Evolutionary conservation across 2,888 invertebrate genomes (phyloP).

Genomic region (Dorcus parallelipipedus): DNA sequence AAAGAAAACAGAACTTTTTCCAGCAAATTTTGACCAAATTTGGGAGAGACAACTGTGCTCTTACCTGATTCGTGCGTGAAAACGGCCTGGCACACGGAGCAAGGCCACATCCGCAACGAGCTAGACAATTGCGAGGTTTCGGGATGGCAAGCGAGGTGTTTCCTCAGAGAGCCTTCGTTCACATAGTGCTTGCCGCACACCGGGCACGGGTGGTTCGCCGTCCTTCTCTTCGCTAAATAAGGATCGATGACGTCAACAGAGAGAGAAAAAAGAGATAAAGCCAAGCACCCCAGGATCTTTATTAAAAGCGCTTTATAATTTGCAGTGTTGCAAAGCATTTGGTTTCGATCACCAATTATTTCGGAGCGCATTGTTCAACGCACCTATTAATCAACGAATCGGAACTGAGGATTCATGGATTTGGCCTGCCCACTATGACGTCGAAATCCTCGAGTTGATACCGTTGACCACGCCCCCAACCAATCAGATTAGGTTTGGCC

Average conservation of each 20-base stretch:
- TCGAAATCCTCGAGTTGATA: too few relatives aligned
- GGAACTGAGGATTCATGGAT: too few relatives aligned
- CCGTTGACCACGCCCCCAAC: too few relatives aligned
- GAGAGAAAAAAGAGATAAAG: conserved; percentile 56
- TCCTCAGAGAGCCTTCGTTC: conserved; percentile 88
- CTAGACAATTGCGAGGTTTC: conserved; percentile 70
- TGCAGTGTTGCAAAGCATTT: not conserved
- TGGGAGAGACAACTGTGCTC: not conserved
- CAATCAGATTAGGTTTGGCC: too few relatives aligned
- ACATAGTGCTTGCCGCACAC: conserved; percentile 95
- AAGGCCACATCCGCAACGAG: conserved; percentile 92
- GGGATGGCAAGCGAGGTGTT: conserved; percentile 91
- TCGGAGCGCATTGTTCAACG: too few relatives aligned
- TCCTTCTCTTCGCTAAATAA: conserved; percentile 90
- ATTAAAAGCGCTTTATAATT: conserved; percentile 24
- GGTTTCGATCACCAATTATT: not conserved
- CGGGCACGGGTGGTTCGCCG: conserved; percentile 92
- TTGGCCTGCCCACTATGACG: too few relatives aligned
- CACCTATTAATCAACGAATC: too few relatives aligned
- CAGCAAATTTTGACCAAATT: not conserved
- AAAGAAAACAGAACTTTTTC: not conserved
- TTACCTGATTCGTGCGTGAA: conserved; percentile 93
- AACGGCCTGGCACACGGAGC: conserved; percentile 92
- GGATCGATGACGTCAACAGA: conserved; percentile 68
- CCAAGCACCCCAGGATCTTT: conserved; percentile 49